Evolutionary conservation across 2,113 vertebrate genomes (phyloP).

Genomic region (Dicaeum eximium): DNA sequence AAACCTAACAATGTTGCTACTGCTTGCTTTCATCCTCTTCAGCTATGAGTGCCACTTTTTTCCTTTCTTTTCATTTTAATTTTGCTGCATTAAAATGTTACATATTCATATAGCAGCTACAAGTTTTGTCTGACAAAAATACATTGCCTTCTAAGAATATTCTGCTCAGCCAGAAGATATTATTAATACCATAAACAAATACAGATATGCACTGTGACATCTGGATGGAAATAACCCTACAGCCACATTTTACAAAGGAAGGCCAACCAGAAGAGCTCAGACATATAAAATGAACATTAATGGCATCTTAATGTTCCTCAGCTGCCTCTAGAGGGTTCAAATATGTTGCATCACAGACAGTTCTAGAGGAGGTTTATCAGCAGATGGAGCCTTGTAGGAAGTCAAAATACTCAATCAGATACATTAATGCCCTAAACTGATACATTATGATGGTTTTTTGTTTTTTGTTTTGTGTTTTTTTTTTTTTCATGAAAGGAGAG

Average conservation of each 20-base stretch:
- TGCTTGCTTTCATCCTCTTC: not conserved
- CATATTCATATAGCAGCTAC: constrained; percentile 10
- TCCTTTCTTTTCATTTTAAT: not conserved
- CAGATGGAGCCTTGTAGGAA: constrained; percentile 37
- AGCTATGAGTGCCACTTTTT: not conserved
- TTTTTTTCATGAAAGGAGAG: not conserved
- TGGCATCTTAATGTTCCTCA: constrained; percentile 19
- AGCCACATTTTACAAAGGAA: not conserved
- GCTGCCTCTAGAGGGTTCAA: constrained; percentile 2
- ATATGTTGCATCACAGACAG: not conserved
- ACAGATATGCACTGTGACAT: constrained; percentile 21
- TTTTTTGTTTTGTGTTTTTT: not conserved
- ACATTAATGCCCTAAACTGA: not conserved
- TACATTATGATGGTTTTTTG: not conserved
- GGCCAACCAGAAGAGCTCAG: not conserved
- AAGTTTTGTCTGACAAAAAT: not conserved
- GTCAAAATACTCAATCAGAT: not conserved
- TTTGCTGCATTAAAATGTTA: not conserved
- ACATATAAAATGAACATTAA: constrained; percentile 3
- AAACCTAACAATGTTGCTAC: not conserved
- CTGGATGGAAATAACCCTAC: constrained; percentile 32
- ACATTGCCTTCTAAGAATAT: not conserved
- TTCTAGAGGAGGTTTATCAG: not conserved
- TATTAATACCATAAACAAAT: constrained; percentile 49
- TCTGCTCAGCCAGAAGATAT: constrained; percentile 4